A percentile compares a stretch with the other conserved stretches of the same genome.
Conservation (phyloP, 2,888 invertebrate species). For the Nomada flava region DNA sequence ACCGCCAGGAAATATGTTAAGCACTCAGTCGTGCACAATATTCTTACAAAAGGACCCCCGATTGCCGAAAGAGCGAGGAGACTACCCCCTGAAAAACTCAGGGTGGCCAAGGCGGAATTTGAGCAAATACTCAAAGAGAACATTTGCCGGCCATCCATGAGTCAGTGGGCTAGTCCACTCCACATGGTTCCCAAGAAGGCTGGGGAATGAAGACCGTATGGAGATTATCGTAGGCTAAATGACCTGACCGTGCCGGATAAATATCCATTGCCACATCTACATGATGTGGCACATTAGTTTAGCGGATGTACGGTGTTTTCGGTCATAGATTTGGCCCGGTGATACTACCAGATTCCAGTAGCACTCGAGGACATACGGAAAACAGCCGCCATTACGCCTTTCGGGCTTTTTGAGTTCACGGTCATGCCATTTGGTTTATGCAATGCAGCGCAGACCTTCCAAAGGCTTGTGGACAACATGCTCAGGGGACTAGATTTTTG, state of each 20-base stretch:
- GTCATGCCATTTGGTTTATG: not conserved
- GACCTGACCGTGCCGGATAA: not conserved
- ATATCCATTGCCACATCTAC: not conserved
- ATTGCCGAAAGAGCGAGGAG: too few relatives aligned
- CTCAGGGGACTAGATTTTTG: not conserved
- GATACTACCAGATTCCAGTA: too few relatives aligned
- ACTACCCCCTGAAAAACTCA: too few relatives aligned
- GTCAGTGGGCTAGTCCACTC: not conserved
- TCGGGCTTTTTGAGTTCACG: not conserved
- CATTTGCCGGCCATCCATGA: conserved; percentile 8
- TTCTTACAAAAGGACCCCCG: not conserved
- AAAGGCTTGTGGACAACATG: not conserved
- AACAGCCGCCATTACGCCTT: not conserved
- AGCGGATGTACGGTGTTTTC: not conserved
- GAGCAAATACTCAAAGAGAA: not conserved
- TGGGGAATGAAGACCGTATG: not conserved
- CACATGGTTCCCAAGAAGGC: not conserved
- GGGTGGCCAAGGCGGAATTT: not conserved
- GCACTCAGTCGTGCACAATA: not conserved
- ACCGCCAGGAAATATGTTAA: not conserved
- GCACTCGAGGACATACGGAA: not conserved
- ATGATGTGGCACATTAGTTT: not conserved
- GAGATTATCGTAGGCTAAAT: conserved; percentile 1
- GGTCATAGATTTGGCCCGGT: not conserved
- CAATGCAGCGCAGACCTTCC: not conserved